Conservation (phyloP, 2,888 invertebrate species). For the Dicycla oo region DNA sequence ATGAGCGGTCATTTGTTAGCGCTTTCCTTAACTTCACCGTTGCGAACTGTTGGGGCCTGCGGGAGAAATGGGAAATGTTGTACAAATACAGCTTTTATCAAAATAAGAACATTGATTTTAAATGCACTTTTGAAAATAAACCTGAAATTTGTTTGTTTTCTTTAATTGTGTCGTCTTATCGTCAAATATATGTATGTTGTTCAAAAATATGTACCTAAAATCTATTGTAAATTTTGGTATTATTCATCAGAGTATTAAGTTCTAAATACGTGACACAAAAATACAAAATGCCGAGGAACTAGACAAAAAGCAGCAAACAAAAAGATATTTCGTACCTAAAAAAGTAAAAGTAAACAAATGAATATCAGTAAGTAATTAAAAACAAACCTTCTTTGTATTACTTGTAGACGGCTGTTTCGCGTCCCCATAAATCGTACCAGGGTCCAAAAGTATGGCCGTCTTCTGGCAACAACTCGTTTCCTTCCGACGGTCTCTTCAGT, state of each 20-base stretch:
- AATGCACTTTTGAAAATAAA: not conserved
- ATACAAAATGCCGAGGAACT: conserved; percentile 26
- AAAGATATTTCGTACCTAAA: conserved; percentile 41
- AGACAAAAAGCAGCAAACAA: conserved; percentile 54
- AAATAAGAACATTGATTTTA: not conserved
- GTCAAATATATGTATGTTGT: not conserved
- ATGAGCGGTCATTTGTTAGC: conserved; percentile 96
- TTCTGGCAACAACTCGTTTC: conserved; percentile 87
- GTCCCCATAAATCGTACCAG: conserved; percentile 97
- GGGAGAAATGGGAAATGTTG: conserved; percentile 71
- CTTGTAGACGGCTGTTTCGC: conserved; percentile 92
- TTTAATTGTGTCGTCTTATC: not conserved
- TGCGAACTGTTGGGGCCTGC: conserved; percentile 96
- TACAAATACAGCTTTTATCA: not conserved
- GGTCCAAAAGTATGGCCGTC: conserved; percentile 95
- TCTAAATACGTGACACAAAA: conserved; percentile 30
- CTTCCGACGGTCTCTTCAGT: conserved; percentile 89
- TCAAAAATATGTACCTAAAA: not conserved
- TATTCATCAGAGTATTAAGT: conserved; percentile 7
- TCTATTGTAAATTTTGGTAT: not conserved
- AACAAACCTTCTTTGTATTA: conserved; percentile 79
- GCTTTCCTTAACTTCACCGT: conserved; percentile 97
- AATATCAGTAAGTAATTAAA: conserved; percentile 64
- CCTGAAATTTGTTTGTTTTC: conserved; percentile 16
- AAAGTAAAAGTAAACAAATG: conserved; percentile 44